Conservation (phyloP, 2,797 vertebrate genomes). For the Harpagifer antarcticus region DNA sequence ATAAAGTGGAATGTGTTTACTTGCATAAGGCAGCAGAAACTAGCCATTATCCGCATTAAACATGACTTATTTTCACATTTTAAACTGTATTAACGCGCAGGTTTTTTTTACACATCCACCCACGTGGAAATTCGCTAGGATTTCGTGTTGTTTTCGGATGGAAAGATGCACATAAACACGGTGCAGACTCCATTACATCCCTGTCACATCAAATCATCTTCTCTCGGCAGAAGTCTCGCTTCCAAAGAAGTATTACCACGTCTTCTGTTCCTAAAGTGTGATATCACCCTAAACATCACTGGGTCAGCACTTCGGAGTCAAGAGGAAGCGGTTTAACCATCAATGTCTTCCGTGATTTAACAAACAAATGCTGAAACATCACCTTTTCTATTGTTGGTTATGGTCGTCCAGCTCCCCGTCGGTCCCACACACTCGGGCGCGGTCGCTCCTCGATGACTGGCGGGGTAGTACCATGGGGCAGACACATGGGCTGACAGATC, state of each 20-base stretch:
- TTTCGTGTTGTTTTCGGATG: slow-evolving; percentile 8
- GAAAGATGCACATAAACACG: background rate
- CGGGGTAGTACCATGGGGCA: background rate
- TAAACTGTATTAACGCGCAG: background rate
- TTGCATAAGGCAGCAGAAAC: background rate
- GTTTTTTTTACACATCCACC: background rate
- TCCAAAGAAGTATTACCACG: accelerated
- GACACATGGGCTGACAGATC: background rate
- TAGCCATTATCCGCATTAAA: background rate
- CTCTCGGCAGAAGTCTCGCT: background rate
- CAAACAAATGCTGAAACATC: background rate
- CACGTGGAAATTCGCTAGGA: slow-evolving; percentile 30
- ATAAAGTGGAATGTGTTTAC: background rate
- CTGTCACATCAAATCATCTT: background rate
- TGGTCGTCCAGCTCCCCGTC: background rate
- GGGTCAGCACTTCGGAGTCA: background rate
- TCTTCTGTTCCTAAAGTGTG: background rate
- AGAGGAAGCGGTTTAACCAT: slow-evolving; percentile 5
- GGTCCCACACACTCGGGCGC: background rate
- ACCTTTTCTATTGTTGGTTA: background rate
- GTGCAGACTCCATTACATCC: background rate
- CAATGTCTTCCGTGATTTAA: background rate
- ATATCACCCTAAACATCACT: slow-evolving; percentile 3
- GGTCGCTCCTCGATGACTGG: slow-evolving; percentile 34
- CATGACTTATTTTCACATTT: background rate